These are phyloP conservation scores for Xylota sylvarum DNA, from an alignment of 2,888 invertebrate genomes.

Conservation along the genomic window DNA sequence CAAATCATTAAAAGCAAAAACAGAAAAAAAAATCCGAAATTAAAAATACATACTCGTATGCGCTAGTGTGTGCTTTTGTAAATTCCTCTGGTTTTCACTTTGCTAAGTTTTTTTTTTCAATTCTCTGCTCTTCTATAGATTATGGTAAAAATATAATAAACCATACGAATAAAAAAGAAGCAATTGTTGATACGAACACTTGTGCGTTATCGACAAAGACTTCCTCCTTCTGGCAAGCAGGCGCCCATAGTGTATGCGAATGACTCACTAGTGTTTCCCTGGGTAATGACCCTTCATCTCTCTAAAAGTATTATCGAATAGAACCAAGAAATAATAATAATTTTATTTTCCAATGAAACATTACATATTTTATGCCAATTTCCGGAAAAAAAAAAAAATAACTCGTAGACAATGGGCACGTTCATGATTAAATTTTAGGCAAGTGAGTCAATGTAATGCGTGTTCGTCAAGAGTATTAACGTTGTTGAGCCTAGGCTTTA, in stretches of 20 bases:
- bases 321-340: slow-evolving; percentile 8
- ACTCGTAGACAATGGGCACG: slow-evolving; percentile 23
- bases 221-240: slow-evolving; percentile 38
- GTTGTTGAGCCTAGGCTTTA: no score
- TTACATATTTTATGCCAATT: slow-evolving; percentile 50
- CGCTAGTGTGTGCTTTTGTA: no score
- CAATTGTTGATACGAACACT: background rate
- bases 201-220: slow-evolving; percentile 38
- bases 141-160: slow-evolving; percentile 16
- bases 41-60: background rate
- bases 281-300: slow-evolving; percentile 45
- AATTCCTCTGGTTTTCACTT: background rate
- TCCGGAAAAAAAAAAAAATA: background rate
- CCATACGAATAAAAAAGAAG: background rate
- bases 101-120: background rate
- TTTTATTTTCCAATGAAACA: background rate
- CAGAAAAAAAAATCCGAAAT: background rate
- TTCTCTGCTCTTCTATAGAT: background rate
- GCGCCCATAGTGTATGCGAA: background rate
- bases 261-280: slow-evolving; percentile 34
- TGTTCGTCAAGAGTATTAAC: slow-evolving; percentile 3
- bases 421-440: slow-evolving; percentile 11
- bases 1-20: background rate
- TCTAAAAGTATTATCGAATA: slow-evolving; percentile 1
- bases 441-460: slow-evolving; percentile 13